Conservation (phyloP, 2,888 invertebrate species). For the Callosobruchus maculatus region DNA sequence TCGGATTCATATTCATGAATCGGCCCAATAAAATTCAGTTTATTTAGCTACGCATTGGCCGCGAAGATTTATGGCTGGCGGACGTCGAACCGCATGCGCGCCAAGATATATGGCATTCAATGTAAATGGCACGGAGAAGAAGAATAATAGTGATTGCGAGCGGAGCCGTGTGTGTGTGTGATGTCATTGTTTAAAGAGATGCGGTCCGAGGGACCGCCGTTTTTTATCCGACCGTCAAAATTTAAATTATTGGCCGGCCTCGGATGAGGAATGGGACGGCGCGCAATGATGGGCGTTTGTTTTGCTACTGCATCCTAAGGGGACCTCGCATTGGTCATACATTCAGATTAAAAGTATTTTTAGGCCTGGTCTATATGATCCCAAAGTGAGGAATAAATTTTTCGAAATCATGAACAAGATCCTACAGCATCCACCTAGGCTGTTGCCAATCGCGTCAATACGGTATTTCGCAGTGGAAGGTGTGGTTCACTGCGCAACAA, state of each 20-base stretch:
- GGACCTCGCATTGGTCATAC: background rate
- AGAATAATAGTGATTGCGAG: slow-evolving; percentile 42
- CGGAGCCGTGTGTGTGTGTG: slow-evolving; percentile 31
- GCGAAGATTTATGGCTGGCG: slow-evolving; percentile 42
- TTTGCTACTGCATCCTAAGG: background rate
- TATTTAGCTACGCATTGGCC: slow-evolving; percentile 38
- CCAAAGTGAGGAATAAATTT: too few relatives aligned
- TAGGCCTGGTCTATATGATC: too few relatives aligned
- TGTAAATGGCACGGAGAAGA: slow-evolving; percentile 45
- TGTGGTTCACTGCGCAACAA: too few relatives aligned
- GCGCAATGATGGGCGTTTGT: background rate
- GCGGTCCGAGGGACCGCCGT: slow-evolving; percentile 7
- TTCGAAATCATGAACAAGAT: too few relatives aligned
- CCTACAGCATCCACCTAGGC: too few relatives aligned
- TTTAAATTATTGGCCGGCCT: background rate
- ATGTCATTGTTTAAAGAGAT: slow-evolving; percentile 38
- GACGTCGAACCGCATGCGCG: slow-evolving; percentile 40
- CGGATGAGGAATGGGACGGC: background rate
- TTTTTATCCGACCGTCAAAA: background rate
- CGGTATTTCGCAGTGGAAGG: too few relatives aligned
- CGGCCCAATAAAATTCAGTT: slow-evolving; percentile 22
- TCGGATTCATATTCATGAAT: slow-evolving; percentile 26
- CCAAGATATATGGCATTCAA: slow-evolving; percentile 47
- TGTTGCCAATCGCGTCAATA: too few relatives aligned
- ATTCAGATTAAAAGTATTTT: too few relatives aligned